These are phyloP conservation scores for Heliconius melpomene DNA, from an alignment of 1,140 invertebrate genomes.

Conservation along the genomic window DNA sequence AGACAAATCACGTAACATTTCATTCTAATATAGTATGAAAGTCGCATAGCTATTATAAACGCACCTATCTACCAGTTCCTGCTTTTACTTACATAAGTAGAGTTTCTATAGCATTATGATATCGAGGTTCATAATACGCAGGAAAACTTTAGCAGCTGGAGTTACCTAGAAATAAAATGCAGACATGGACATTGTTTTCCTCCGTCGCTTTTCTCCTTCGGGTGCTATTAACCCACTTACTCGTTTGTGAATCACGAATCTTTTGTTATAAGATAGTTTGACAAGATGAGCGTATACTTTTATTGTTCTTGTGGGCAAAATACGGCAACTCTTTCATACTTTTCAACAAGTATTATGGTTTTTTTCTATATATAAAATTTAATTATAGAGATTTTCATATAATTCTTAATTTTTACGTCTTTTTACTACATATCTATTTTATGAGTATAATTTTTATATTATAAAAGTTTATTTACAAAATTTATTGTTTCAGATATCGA, in stretches of 20 bases:
- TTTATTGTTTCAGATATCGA: conserved; percentile 62
- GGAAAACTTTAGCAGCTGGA: conserved; percentile 1
- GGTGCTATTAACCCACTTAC: conserved; percentile 65
- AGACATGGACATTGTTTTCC: conserved; percentile 44
- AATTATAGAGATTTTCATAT: too few relatives aligned
- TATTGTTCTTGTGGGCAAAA: background rate
- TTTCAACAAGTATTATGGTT: background rate
- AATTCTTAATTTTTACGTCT: too few relatives aligned
- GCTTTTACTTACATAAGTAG: conserved; percentile 9
- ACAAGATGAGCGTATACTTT: conserved; percentile 14
- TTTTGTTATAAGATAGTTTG: conserved; percentile 25
- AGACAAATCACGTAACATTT: conserved; percentile 16
- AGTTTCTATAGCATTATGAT: conserved; percentile 1
- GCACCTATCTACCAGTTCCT: background rate
- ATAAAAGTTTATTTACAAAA: background rate
- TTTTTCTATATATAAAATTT: too few relatives aligned
- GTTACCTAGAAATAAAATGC: conserved; percentile 40
- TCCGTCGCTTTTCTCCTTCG: conserved; percentile 41
- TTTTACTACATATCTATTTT: background rate
- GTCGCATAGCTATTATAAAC: conserved; percentile 1
- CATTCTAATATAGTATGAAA: conserved; percentile 4
- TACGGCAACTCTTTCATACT: background rate
- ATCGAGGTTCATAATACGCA: background rate
- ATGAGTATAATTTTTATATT: background rate
- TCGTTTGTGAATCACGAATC: conserved; percentile 22